Evolutionary conservation across 2,888 invertebrate genomes (phyloP), one percentile per base, ranked within the genome.

Genomic region (Ectemnius lituratus): DNA sequence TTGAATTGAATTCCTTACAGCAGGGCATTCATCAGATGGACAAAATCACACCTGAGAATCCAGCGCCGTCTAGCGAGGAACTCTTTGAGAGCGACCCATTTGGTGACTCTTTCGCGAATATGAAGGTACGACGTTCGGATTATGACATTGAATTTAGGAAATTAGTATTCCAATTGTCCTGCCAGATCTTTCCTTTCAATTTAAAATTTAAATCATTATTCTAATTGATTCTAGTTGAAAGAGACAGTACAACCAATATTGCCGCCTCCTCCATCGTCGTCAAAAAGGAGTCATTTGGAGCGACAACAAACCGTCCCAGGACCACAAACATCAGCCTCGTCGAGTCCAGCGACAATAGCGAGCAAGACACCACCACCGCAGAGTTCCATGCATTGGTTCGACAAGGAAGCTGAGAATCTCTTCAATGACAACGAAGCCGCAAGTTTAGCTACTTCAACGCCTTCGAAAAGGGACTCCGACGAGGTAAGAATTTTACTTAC

Each of bases 21-120:
- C 94, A 97, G 82, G 97, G 97, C 1, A 94, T 97, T 76, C 95
- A 96, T 81, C 97, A 97, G 91, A 96, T 97, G 93, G 97, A 97
- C 90, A 94, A 96, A 71, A 95, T 97, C 47, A 97, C 97, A 2
- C 95, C 95, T 8, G 94, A 94, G 47, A 94, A 94, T 87, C 93
- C 93, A 2, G 92, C 92, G 58, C 93, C 95, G 2, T 92, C 93
- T n/a, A 92, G 93, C 3, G 93, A 92, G 66, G 91, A 91, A 82
- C 91, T 91, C 37, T 92, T 92, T 78, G 90, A 88, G 70, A 91
- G 92, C 73, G 95, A 95, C 92, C 95, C 95, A 0, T 95, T 95
- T 87, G 95, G 95, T 4, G 95, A 96, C 90, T 95, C 95, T 47
- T 96, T 96, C 87, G 94, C 94, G 61, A 92, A 92, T 76, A 88